phyloP scores from a whole-genome alignment of 92 coral and sea anemone species.

The Nematostella vectensis region DNA sequence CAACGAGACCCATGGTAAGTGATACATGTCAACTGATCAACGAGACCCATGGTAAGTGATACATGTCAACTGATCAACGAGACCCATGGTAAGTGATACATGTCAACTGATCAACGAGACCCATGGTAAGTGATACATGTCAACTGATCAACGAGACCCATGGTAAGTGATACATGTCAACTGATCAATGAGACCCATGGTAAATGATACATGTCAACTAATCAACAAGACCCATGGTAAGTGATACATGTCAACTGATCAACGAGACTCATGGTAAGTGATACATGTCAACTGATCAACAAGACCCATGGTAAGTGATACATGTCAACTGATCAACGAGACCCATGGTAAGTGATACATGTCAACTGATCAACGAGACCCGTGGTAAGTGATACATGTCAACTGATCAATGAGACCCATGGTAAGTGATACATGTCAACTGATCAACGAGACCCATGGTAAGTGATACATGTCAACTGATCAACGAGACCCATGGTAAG shows the following conservation, averaged over 20 bases:
- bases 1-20: constrained; percentile 91
- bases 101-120: constrained; percentile 91
- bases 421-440: no score
- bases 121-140: constrained; percentile 50
- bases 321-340: constrained; percentile 87
- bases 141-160: background rate
- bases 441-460: constrained; percentile 98
- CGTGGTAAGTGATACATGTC: background rate
- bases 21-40: background rate
- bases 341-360: constrained; percentile 65
- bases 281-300: background rate
- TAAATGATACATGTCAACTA: no score
- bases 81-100: no score
- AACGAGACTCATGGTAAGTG: background rate
- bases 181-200: no score
- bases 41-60: background rate
- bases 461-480: background rate
- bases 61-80: background rate
- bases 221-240: constrained; percentile 96
- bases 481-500: background rate
- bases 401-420: no score
- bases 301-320: no score
- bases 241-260: background rate
- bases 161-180: background rate
- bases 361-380: background rate